phyloP scores from a whole-genome alignment of 2,113 vertebrate genomes.

The Anser brachyrhynchus region DNA sequence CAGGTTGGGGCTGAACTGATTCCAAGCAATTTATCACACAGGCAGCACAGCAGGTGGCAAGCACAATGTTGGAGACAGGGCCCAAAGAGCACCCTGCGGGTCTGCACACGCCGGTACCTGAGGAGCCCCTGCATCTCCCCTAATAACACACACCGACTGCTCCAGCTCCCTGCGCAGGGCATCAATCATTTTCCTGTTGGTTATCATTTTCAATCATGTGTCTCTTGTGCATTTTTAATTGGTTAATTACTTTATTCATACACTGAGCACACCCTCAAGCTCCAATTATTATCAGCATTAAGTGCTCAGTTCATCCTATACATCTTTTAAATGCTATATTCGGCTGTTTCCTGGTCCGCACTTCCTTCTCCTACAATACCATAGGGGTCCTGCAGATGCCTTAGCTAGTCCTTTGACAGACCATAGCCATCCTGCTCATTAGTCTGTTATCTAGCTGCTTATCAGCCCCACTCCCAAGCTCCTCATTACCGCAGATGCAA shows the following conservation, averaged over 20 bases:
- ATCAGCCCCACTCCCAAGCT: slow-evolving; percentile 49
- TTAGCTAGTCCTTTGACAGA: slow-evolving; percentile 7
- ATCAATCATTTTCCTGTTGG: slow-evolving; percentile 67
- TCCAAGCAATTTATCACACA: slow-evolving; percentile 31
- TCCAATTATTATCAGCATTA: slow-evolving; percentile 63
- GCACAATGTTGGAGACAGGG: not conserved
- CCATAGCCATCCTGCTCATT: slow-evolving; percentile 54
- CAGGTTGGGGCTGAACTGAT: not conserved
- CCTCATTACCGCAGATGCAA: slow-evolving; percentile 40
- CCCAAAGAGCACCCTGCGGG: not conserved
- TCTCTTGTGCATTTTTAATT: slow-evolving; percentile 70
- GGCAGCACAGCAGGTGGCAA: slow-evolving; percentile 41
- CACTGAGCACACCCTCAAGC: slow-evolving; percentile 59
- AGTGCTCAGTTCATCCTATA: slow-evolving; percentile 17
- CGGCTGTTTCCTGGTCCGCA: not conserved
- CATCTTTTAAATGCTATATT: slow-evolving; percentile 21
- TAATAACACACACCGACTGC: not conserved
- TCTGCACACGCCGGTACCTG: not conserved
- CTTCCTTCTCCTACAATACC: not conserved
- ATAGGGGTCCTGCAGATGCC: slow-evolving; percentile 24
- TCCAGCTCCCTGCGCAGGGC: slow-evolving; percentile 20
- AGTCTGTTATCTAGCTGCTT: slow-evolving; percentile 43
- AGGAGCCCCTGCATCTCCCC: not conserved
- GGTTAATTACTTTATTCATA: slow-evolving; percentile 70
- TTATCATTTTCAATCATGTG: slow-evolving; percentile 55